Conservation (phyloP, 2,113 vertebrate species). For the Podocnemis expansa region DNA sequence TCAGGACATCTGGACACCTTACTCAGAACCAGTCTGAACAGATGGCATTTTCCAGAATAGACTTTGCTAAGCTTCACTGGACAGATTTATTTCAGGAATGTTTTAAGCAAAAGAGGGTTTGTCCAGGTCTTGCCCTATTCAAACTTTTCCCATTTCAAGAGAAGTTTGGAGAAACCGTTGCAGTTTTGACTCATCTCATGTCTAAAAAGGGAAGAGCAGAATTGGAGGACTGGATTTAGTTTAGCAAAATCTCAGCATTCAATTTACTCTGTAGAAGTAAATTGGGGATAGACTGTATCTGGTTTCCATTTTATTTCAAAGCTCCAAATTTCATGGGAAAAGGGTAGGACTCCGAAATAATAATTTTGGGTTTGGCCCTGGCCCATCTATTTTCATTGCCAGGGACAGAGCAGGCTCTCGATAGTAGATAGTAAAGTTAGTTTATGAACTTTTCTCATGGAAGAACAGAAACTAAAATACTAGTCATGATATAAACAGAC, state of each 20-base stretch:
- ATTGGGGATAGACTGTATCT: accelerated
- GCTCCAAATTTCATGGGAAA: accelerated
- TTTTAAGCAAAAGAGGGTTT: background rate
- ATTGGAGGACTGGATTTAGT: background rate
- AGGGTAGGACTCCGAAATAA: background rate
- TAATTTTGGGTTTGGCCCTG: accelerated
- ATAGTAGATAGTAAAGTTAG: background rate
- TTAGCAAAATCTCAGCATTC: background rate
- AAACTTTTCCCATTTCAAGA: background rate
- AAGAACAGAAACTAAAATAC: background rate
- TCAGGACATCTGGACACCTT: no score
- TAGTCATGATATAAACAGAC: background rate
- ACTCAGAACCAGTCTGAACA: background rate
- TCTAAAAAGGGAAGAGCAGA: background rate
- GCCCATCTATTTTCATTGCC: background rate
- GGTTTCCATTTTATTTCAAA: background rate
- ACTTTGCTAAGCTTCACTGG: background rate
- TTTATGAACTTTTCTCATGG: background rate
- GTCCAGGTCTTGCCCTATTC: background rate
- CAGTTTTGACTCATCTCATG: background rate
- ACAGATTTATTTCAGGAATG: background rate
- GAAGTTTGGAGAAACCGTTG: background rate
- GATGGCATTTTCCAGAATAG: background rate
- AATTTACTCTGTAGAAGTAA: background rate
- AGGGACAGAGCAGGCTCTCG: background rate